Evolutionary conservation across 2,888 invertebrate species (phyloP).

Genomic region (Hemicrepidius hirtus): DNA sequence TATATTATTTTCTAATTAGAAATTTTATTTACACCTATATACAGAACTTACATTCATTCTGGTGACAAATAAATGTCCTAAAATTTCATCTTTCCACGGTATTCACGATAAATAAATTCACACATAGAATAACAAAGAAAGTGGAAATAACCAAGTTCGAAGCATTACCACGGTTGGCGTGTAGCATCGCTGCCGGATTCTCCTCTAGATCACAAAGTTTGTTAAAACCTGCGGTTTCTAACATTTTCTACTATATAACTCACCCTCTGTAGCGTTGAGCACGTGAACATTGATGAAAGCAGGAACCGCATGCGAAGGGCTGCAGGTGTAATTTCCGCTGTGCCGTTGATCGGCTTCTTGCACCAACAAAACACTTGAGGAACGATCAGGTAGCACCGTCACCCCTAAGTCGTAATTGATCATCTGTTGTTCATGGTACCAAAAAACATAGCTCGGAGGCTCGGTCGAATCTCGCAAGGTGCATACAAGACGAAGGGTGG

Average conservation of each 20-base stretch:
- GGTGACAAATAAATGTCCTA: not conserved
- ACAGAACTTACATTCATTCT: not conserved
- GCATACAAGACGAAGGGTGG: conserved; percentile 75
- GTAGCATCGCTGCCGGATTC: conserved; percentile 84
- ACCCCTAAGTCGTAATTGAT: conserved; percentile 78
- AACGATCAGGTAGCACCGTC: conserved; percentile 72
- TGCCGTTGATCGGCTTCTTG: conserved; percentile 76
- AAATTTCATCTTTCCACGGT: conserved; percentile 20
- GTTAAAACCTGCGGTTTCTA: conserved; percentile 28
- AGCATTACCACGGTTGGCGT: conserved; percentile 74
- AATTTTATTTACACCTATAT: conserved; percentile 28
- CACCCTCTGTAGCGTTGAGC: conserved; percentile 77
- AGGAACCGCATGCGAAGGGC: conserved; percentile 79
- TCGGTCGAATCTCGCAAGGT: conserved; percentile 75
- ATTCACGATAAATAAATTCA: conserved; percentile 10
- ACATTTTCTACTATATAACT: conserved; percentile 43
- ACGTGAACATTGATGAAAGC: conserved; percentile 82
- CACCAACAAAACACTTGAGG: conserved; percentile 79
- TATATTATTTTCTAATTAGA: conserved; percentile 10
- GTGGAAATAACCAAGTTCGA: conserved; percentile 50
- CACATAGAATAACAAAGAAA: conserved; percentile 9
- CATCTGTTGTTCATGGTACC: conserved; percentile 78
- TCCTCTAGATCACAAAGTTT: conserved; percentile 75
- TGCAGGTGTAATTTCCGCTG: conserved; percentile 82
- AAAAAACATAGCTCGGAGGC: conserved; percentile 76